phyloP scores from a whole-genome alignment of 2,888 invertebrate genomes.

The Barypeithes pellucidus region DNA sequence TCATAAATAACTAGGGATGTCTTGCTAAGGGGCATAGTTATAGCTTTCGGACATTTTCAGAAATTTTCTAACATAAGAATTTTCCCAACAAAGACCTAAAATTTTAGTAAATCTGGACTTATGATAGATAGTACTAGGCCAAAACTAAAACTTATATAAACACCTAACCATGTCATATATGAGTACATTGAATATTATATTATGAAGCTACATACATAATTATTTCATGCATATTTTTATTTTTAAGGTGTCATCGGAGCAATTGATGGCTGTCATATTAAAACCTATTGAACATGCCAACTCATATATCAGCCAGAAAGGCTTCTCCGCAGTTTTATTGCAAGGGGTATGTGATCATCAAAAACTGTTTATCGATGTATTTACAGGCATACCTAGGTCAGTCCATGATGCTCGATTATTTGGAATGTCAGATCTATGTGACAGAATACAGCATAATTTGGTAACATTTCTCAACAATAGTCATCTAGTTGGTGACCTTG shows the following conservation, averaged over 20 bases:
- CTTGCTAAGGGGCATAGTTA: too few species aligned
- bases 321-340: neutral
- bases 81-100: too few species aligned
- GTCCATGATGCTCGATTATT: neutral
- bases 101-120: too few species aligned
- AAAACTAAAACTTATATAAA: too few species aligned
- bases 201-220: too few species aligned
- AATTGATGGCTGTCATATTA: conserved; percentile 9
- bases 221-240: neutral
- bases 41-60: too few species aligned
- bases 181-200: too few species aligned
- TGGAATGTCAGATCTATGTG: neutral
- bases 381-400: neutral
- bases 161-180: too few species aligned
- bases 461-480: neutral
- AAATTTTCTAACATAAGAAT: too few species aligned
- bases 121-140: too few species aligned
- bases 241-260: conserved; percentile 5
- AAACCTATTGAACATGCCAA: neutral
- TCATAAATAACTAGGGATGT: too few species aligned
- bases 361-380: conserved; percentile 9
- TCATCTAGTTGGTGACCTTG: neutral
- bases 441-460: neutral
- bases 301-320: conserved; percentile 6
- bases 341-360: conserved; percentile 7